Evolutionary conservation across 2,797 vertebrate genomes (phyloP).

Genomic region (Rhinichthys osculus): DNA sequence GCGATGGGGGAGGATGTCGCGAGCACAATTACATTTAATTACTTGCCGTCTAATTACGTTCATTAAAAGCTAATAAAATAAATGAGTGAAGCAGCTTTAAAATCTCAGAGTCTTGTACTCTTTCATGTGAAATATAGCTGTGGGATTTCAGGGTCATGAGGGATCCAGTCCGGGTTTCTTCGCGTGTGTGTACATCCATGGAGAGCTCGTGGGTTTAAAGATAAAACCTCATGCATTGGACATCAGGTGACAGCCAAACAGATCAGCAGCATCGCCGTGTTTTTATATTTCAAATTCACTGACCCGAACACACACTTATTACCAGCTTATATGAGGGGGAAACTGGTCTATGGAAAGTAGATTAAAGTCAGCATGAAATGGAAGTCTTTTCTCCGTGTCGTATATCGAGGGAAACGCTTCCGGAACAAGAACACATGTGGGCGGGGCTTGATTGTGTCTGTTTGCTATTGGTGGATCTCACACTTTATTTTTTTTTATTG

Average conservation of each 20-base stretch:
- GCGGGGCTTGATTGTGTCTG: neutral
- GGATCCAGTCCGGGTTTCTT: conserved; percentile 71
- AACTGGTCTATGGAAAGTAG: too few species aligned
- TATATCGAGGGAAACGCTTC: neutral
- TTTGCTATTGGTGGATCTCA: neutral
- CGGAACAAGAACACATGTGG: neutral
- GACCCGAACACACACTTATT: neutral
- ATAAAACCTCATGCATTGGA: neutral
- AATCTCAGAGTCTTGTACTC: conserved; percentile 90
- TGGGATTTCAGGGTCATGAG: conserved; percentile 84
- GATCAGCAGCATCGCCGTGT: neutral
- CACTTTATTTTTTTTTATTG: too few species aligned
- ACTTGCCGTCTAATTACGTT: conserved; percentile 99
- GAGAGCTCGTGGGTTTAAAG: conserved; percentile 56
- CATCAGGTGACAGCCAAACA: neutral
- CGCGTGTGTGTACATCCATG: conserved; percentile 65
- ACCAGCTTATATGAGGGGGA: neutral
- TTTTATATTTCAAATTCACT: neutral
- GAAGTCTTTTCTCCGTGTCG: neutral
- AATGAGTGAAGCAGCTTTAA: conserved; percentile 94
- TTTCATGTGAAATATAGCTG: conserved; percentile 91
- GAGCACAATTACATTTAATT: conserved; percentile 99
- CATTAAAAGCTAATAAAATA: conserved; percentile 99
- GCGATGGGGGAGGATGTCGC: conserved; percentile 85
- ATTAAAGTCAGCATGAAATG: neutral